A percentile compares a stretch with the other conserved stretches of the same genome.
phyloP scores from a whole-genome alignment of 2,113 vertebrate genomes.

The Cyprinodon brontotheroides region DNA sequence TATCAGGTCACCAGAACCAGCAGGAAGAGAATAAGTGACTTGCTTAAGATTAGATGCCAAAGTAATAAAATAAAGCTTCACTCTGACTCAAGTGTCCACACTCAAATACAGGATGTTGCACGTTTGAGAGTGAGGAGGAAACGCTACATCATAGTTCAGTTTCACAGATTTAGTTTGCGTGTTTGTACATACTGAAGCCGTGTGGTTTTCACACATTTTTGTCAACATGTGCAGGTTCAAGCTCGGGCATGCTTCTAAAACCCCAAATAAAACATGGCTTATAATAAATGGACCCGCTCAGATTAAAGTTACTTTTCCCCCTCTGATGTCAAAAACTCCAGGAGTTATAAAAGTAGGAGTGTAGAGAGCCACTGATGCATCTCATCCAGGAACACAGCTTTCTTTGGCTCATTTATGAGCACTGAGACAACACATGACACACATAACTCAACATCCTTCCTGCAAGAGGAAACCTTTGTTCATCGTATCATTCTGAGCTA shows the following conservation, averaged over 20 bases:
- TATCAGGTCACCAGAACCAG: slow-evolving; percentile 37
- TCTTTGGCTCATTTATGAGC: slow-evolving; percentile 45
- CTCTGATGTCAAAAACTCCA: not conserved
- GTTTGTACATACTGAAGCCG: not conserved
- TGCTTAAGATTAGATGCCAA: slow-evolving; percentile 12
- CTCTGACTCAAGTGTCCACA: not conserved
- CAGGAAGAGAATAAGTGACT: slow-evolving; percentile 29
- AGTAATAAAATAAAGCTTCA: not conserved
- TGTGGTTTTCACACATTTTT: slow-evolving; percentile 1
- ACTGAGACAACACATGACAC: slow-evolving; percentile 38
- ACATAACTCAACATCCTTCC: slow-evolving; percentile 72
- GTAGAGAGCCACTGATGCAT: slow-evolving; percentile 11
- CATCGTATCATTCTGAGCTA: slow-evolving; percentile 1
- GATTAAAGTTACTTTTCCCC: not conserved
- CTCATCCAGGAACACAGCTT: slow-evolving; percentile 39
- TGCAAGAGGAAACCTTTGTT: slow-evolving; percentile 61
- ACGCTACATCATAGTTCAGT: not conserved
- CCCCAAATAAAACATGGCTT: not conserved
- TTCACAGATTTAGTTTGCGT: not conserved
- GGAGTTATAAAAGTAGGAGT: not conserved
- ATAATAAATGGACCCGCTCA: not conserved
- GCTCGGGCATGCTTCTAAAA: not conserved
- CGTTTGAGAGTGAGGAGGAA: slow-evolving; percentile 10
- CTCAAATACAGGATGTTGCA: slow-evolving; percentile 23
- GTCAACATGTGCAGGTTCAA: not conserved